Percentiles rank a stretch among this genome's conserved stretches.
phyloP scores from a whole-genome alignment of 2,797 vertebrate genomes.

The Propithecus perrieri region DNA sequence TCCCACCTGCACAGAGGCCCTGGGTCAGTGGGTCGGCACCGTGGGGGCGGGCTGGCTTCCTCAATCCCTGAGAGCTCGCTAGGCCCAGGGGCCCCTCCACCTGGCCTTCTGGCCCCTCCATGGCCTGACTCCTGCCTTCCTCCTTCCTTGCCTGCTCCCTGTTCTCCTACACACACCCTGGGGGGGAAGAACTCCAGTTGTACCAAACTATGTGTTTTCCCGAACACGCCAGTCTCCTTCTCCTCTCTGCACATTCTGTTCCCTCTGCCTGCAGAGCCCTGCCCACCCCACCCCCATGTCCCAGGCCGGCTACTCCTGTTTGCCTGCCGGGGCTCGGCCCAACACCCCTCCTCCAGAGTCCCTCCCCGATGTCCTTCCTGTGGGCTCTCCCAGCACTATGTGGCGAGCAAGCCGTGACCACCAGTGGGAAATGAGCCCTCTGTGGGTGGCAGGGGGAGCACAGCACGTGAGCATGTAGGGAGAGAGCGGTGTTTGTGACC shows the following conservation, averaged over 20 bases:
- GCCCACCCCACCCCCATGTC: fast-evolving
- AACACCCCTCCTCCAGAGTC: neutral
- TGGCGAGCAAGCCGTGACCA: neutral
- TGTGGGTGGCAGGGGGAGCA: neutral
- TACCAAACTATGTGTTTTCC: neutral
- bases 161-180: neutral
- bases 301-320: neutral
- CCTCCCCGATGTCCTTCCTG: neutral
- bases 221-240: neutral
- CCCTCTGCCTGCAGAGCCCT: neutral
- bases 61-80: neutral
- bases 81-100: neutral
- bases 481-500: neutral
- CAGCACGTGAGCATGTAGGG: neutral
- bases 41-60: neutral
- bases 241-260: neutral
- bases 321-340: neutral
- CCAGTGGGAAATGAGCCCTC: neutral
- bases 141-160: neutral
- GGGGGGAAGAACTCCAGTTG: neutral
- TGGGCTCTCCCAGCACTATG: neutral
- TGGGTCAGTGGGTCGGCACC: fast-evolving
- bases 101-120: neutral
- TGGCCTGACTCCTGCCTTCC: neutral
- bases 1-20: slow-evolving; percentile 83